Percentiles rank a stretch among this genome's conserved stretches.
Conservation (phyloP, 2,797 vertebrate species). For the Merluccius polli region DNA sequence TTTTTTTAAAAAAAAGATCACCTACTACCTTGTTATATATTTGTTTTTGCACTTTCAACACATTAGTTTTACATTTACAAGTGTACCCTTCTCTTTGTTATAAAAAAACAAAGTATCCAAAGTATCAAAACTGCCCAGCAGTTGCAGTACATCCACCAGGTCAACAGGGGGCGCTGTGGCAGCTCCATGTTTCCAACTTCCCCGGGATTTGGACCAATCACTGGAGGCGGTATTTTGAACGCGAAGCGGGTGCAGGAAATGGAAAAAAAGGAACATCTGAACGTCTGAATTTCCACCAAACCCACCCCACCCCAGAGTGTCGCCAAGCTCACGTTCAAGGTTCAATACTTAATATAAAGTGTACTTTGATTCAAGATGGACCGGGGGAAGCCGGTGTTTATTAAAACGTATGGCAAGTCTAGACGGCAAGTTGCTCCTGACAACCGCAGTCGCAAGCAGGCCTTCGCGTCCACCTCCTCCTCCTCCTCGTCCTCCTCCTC, state of each 20-base stretch:
- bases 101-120: too few relatives aligned
- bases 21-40: too few relatives aligned
- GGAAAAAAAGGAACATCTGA: background rate
- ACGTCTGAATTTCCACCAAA: too few relatives aligned
- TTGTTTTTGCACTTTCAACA: too few relatives aligned
- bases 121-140: too few relatives aligned
- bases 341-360: too few relatives aligned
- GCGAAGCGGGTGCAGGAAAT: background rate
- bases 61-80: too few relatives aligned
- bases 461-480: slow-evolving; percentile 64
- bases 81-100: too few relatives aligned
- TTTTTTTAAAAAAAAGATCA: too few relatives aligned
- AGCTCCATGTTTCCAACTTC: background rate
- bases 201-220: background rate
- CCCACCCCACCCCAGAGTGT: too few relatives aligned
- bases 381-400: slow-evolving; percentile 26
- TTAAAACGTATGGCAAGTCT: slow-evolving; percentile 70
- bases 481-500: slow-evolving; percentile 57
- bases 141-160: too few relatives aligned
- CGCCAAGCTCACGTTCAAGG: too few relatives aligned
- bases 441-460: slow-evolving; percentile 47
- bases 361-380: slow-evolving; percentile 35
- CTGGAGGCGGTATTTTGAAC: background rate
- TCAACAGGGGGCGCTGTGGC: background rate
- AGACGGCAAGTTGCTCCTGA: slow-evolving; percentile 56